Base-by-base conservation (phyloP, 92 coral and sea anemone genomes). In the Palythoa caribaeorum region DNA sequence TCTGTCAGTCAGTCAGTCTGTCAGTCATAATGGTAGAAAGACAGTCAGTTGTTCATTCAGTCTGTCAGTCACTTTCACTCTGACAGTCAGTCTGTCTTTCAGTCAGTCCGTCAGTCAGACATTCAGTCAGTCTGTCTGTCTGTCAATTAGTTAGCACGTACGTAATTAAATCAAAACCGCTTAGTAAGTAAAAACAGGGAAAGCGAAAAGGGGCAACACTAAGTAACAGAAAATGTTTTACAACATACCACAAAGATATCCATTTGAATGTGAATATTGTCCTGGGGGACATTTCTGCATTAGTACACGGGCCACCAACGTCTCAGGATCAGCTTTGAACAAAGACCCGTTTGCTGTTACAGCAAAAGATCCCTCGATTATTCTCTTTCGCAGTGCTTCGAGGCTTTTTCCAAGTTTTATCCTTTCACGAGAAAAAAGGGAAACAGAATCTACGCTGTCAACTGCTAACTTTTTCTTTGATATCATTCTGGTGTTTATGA, bases 241-340 rank as follows among this genome's bases (percentile, higher is more conserved):
- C 50, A 7, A 78, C 84, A 36, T 78, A 78, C 84, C 84, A 55
- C 84, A 78, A 62, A 78, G 84, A 38, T 59, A 78, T 47, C 84
- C 84, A 78, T 59, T 78, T 8, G n/a, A 40, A 19, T 78, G 36
- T 35, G 84, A 20, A 19, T 78, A 78, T 13, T 78, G 84, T 59
- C 84, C 84, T 2, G 48, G 51, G 12, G 84, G 70, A 78, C 84
- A 78, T 57, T 78, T 59, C 84, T 78, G 84, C 11, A 12, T n/a
- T n/a, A 78, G 71, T 3, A 78, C 37, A 54, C 35, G 52, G 35
- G 69, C 69, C 70, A 2, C 70, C 35, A 57, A 5, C 9, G 71
- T 52, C 28, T 57, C 51, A 9, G 48, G 68, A 59, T 53, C 83
- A 78, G 70, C 83, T 55, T 39, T 52, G 12, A 76, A 76, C 36